Base-by-base conservation (phyloP, 2,113 vertebrate genomes). In the Pseudois nayaur region DNA sequence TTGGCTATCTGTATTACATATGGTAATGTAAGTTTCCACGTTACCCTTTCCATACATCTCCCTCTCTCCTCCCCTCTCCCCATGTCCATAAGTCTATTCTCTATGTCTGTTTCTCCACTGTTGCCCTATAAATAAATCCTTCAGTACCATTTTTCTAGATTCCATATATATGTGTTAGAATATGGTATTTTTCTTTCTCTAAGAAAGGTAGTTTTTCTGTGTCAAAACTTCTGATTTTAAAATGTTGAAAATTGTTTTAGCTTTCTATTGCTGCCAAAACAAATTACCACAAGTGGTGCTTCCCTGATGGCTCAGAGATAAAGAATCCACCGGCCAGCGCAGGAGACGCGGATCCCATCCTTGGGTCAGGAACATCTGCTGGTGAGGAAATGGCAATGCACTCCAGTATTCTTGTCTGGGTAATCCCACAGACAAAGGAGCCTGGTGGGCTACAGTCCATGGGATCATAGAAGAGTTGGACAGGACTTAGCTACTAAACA, bases 271-370 rank as follows among this genome's bases (percentile, higher is more conserved):
- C 27, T 59, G 33, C 13, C 27, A 0, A 55, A 93, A 82, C 67
- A 82, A 67, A 79, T 83, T 31, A 10, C 12, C 23, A 52, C 12
- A 57, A 40, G 60, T 1, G 21, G 23, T 25, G 40, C 40, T 76
- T 76, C 71, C n/a, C 5, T 23, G 67, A 23, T 23, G 36, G 10
- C 67, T 74, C 36, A 74, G 67, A 12, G 67, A 23, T 71, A 71
- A 67, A 71, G 67, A 71, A 23, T 23, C 67, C n/a, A 40, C 67
- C 67, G 23, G 67, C 67, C 17, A 71, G 3, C 12, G n/a, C 10
- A 40, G 67, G 67, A 71, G 19, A 71, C 0, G 1, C 0, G 0
- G 67, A 40, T 40, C n/a, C 10, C 9, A 25, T 40, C 9, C n/a
- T 10, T 23, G 67, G 21, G 10, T 74, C 36, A 40, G 19, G n/a